Percentiles rank a stretch among this genome's conserved stretches.
Evolutionary conservation across 2,113 vertebrate genomes (phyloP).

Genomic region (Anguilla rostrata): DNA sequence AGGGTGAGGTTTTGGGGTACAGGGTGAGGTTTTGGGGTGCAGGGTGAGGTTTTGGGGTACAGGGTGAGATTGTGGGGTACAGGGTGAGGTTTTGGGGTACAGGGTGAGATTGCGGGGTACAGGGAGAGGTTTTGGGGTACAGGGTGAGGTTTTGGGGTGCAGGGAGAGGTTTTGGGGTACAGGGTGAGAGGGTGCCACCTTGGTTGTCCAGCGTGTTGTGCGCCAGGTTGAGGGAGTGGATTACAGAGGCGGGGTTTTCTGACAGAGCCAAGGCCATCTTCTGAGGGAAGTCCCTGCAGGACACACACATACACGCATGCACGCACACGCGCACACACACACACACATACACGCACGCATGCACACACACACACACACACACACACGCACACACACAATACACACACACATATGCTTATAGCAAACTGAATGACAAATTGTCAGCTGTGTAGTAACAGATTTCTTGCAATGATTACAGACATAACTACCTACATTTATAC

Average conservation of each 20-base stretch:
- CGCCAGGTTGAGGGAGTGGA: constrained; percentile 84
- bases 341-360: not conserved
- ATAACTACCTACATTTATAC: too few species aligned
- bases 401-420: too few species aligned
- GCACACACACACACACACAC: not conserved
- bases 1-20: too few species aligned
- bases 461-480: too few species aligned
- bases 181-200: constrained; percentile 63
- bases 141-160: too few species aligned
- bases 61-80: not conserved
- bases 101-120: not conserved
- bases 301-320: constrained; percentile 15
- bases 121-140: too few species aligned
- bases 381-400: not conserved
- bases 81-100: not conserved
- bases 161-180: not conserved
- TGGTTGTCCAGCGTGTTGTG: constrained; percentile 89
- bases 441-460: too few species aligned
- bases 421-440: too few species aligned
- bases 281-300: constrained; percentile 81
- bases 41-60: not conserved
- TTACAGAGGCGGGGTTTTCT: constrained; percentile 81
- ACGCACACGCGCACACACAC: constrained; percentile 4
- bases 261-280: constrained; percentile 83
- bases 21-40: too few species aligned